Evolutionary conservation across 2,113 vertebrate genomes (phyloP).

Genomic region (Poicephalus gulielmi): DNA sequence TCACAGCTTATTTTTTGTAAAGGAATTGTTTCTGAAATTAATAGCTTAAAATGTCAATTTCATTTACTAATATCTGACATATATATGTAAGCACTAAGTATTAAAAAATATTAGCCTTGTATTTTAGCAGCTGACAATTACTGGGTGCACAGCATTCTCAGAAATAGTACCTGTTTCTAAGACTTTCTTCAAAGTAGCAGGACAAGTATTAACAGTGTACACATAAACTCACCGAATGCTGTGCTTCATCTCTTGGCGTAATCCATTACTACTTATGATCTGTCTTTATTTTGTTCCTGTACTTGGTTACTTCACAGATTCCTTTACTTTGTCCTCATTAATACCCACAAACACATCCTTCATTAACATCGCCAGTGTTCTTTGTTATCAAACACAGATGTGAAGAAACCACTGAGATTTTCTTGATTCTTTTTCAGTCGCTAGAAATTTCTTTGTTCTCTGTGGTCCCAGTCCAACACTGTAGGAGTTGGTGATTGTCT

Average conservation of each 20-base stretch:
- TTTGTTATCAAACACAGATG: conserved; percentile 59
- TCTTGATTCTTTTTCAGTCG: conserved; percentile 37
- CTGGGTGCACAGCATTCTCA: neutral
- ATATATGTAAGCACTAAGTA: neutral
- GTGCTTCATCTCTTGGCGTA: neutral
- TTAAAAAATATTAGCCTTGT: neutral
- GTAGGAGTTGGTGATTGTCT: neutral
- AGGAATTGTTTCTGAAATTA: neutral
- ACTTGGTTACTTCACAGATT: conserved; percentile 34
- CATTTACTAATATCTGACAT: neutral
- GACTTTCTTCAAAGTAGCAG: neutral
- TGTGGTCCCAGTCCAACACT: neutral
- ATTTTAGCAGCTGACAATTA: neutral
- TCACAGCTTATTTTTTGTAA: neutral
- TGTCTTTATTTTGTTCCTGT: conserved; percentile 19
- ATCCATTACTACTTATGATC: neutral
- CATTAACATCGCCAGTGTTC: neutral
- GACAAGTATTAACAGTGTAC: neutral
- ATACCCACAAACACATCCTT: conserved; percentile 31
- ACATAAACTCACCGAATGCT: neutral
- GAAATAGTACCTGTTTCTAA: neutral
- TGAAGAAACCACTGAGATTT: conserved; percentile 49
- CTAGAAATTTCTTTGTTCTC: conserved; percentile 37
- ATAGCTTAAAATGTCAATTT: neutral
- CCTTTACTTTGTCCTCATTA: conserved; percentile 47